These are phyloP conservation scores for Cosmorhoe ocellata DNA, from an alignment of 2,888 invertebrate genomes.

Conservation along the genomic window DNA sequence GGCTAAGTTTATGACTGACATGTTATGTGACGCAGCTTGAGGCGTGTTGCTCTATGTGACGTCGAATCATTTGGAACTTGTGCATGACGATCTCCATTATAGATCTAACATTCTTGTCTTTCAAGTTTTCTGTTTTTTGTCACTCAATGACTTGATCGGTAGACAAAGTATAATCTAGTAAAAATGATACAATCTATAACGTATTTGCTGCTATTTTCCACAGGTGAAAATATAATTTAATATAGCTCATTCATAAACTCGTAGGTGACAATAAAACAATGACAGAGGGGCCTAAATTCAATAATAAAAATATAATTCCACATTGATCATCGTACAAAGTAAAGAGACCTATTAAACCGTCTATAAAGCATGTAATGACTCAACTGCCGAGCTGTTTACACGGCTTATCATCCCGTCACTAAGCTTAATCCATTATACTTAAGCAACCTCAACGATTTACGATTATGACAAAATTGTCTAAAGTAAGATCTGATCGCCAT, in stretches of 20 bases:
- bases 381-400: conserved; percentile 34
- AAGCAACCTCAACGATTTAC: conserved; percentile 41
- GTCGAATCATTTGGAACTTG: conserved; percentile 1
- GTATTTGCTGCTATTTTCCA: too few species aligned
- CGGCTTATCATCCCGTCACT: conserved; percentile 34
- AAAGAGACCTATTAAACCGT: conserved; percentile 25
- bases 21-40: conserved; percentile 27
- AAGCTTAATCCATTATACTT: conserved; percentile 35
- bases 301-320: background rate
- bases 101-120: too few species aligned
- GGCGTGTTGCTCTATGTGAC: conserved; percentile 20
- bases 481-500: conserved; percentile 27
- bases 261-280: too few species aligned
- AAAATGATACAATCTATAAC: too few species aligned
- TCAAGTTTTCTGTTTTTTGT: too few species aligned
- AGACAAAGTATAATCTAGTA: too few species aligned
- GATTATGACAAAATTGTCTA: conserved; percentile 47
- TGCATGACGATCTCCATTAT: background rate
- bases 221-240: too few species aligned
- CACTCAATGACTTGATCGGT: too few species aligned
- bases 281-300: too few species aligned
- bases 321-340: conserved; percentile 12
- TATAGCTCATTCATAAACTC: too few species aligned
- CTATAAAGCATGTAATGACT: conserved; percentile 31
- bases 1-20: conserved; percentile 33